Conservation (phyloP, 2,888 invertebrate genomes). For the Adelognathus sp. region DNA sequence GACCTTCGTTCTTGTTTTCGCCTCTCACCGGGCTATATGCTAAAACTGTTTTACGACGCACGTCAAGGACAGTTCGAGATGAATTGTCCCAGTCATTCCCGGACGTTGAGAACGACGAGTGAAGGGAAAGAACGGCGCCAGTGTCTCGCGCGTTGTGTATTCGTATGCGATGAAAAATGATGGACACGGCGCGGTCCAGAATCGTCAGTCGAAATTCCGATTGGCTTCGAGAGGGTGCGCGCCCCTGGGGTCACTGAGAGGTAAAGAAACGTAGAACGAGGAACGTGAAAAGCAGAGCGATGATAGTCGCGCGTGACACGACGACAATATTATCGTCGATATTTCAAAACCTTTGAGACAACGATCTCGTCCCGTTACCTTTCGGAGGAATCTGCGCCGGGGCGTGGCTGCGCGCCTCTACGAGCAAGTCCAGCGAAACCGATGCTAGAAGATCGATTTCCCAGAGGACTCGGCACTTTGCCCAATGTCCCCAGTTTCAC, state of each 20-base stretch:
- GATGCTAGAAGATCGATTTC: conserved; percentile 54
- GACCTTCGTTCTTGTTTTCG: conserved; percentile 23
- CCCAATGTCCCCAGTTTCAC: conserved; percentile 8
- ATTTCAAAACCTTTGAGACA: conserved; percentile 63
- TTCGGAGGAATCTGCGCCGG: conserved; percentile 38
- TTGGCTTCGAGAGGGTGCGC: conserved; percentile 40
- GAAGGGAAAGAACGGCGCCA: conserved; percentile 25
- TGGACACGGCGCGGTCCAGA: conserved; percentile 18
- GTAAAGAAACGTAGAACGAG: not conserved
- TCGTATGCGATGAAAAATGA: conserved; percentile 52
- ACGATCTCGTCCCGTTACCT: conserved; percentile 44
- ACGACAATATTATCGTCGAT: conserved; percentile 65
- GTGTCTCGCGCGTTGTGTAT: conserved; percentile 16
- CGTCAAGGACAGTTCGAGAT: conserved; percentile 42
- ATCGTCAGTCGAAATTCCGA: conserved; percentile 46
- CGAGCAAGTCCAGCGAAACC: not conserved
- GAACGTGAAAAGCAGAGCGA: conserved; percentile 14
- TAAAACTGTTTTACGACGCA: not conserved
- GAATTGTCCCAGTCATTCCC: conserved; percentile 47
- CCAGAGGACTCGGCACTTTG: not conserved
- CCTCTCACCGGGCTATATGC: not conserved
- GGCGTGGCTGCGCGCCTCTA: conserved; percentile 35
- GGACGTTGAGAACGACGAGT: conserved; percentile 37
- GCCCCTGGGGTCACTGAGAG: conserved; percentile 18
- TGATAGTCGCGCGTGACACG: conserved; percentile 58